These are phyloP conservation scores for Centropus bengalensis DNA, from an alignment of 2,113 vertebrate genomes.

Conservation along the genomic window DNA sequence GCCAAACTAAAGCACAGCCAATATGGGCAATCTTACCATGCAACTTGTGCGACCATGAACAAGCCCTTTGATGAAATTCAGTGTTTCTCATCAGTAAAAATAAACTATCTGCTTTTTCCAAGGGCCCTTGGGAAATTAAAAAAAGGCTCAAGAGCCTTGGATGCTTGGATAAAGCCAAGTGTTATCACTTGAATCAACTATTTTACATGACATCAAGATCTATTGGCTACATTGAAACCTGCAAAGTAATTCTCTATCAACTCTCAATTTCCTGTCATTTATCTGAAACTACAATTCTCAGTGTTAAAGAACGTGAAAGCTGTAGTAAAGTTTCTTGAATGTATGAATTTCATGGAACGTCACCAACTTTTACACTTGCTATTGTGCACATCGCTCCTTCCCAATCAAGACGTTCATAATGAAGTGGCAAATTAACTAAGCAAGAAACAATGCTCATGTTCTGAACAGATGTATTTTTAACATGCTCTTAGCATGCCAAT, in stretches of 20 bases:
- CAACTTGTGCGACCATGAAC: neutral
- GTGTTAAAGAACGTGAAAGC: neutral
- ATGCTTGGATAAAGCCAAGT: neutral
- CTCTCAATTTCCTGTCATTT: neutral
- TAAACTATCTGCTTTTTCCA: neutral
- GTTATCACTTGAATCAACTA: neutral
- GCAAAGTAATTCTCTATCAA: neutral
- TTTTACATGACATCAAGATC: neutral
- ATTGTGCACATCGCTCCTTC: neutral
- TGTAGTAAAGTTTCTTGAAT: neutral
- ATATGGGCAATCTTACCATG: neutral
- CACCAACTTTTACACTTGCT: neutral
- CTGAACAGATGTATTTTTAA: slow-evolving; percentile 37
- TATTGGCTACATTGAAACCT: neutral
- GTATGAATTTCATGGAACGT: neutral
- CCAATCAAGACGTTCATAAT: neutral
- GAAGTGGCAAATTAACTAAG: slow-evolving; percentile 16
- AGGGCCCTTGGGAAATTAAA: neutral
- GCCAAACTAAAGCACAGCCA: neutral
- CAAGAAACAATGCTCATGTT: neutral
- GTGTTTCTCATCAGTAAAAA: neutral
- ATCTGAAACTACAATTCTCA: neutral
- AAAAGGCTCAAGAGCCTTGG: neutral
- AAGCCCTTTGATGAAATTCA: neutral
- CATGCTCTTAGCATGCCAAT: neutral